Percentiles rank a stretch among this genome's conserved stretches.
Evolutionary conservation across 2,113 vertebrate species (phyloP).

Genomic region (Nesogale talazaci): DNA sequence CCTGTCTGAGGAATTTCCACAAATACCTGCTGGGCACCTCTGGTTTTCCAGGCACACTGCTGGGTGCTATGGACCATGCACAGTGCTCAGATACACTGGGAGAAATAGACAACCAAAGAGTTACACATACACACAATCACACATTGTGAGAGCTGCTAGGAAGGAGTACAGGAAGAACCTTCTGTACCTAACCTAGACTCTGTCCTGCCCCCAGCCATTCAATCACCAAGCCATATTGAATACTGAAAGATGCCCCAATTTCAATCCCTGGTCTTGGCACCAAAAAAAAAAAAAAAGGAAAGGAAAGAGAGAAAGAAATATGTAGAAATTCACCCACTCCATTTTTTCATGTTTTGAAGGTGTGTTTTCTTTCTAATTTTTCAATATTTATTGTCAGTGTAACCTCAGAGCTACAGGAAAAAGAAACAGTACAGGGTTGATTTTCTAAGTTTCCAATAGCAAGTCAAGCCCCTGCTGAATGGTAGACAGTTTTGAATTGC

Average conservation of each 20-base stretch:
- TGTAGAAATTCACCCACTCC: neutral
- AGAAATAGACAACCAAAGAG: neutral
- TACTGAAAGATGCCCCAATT: accelerated
- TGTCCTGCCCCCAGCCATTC: neutral
- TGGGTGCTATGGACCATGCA: accelerated
- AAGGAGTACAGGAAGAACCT: too few relatives aligned
- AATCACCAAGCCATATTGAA: neutral
- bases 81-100: neutral
- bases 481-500: neutral
- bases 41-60: neutral
- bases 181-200: neutral
- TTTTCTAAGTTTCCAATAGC: neutral
- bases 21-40: neutral
- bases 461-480: accelerated
- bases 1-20: neutral
- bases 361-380: too few relatives aligned
- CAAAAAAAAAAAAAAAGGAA: too few relatives aligned
- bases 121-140: too few relatives aligned
- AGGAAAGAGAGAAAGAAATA: too few relatives aligned
- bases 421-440: neutral
- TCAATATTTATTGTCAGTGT: neutral
- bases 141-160: accelerated
- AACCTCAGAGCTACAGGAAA: neutral
- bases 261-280: too few relatives aligned
- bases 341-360: neutral